phyloP scores from a whole-genome alignment of 2,888 invertebrate species.

The Athetis lepigone region DNA sequence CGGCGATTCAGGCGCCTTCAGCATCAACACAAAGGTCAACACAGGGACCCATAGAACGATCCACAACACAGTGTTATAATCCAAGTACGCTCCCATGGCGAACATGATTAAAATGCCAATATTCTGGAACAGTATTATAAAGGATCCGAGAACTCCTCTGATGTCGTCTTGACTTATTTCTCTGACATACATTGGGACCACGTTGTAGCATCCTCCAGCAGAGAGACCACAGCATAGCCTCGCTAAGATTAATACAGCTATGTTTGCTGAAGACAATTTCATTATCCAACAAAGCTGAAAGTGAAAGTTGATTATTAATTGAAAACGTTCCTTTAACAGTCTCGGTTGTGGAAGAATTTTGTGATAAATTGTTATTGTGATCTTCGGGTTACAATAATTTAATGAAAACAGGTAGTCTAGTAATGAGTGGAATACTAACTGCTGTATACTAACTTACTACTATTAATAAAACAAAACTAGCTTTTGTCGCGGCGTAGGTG shows the following conservation, averaged over 20 bases:
- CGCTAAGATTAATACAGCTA: constrained; percentile 70
- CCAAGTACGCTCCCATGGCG: constrained; percentile 75
- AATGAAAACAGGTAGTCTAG: too few relatives aligned
- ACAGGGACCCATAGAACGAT: constrained; percentile 71
- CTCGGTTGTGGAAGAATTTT: background rate
- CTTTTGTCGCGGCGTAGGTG: too few relatives aligned
- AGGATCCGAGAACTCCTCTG: constrained; percentile 75
- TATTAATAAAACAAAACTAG: too few relatives aligned
- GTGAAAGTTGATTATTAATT: background rate
- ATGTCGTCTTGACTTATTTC: constrained; percentile 81
- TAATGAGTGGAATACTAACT: too few relatives aligned
- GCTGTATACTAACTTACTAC: too few relatives aligned
- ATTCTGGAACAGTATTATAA: constrained; percentile 74
- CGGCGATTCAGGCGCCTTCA: constrained; percentile 81
- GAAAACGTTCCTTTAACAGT: background rate
- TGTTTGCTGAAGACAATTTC: constrained; percentile 70
- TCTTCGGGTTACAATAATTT: too few relatives aligned
- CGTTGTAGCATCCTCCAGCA: constrained; percentile 77
- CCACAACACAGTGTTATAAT: constrained; percentile 75
- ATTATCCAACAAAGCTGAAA: constrained; percentile 78
- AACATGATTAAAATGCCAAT: constrained; percentile 77
- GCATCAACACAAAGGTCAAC: constrained; percentile 70
- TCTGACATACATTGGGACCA: constrained; percentile 79
- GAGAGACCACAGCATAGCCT: constrained; percentile 74
- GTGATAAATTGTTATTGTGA: background rate